Conservation (phyloP, 2,797 vertebrate species). For the Chrosomus eos region DNA sequence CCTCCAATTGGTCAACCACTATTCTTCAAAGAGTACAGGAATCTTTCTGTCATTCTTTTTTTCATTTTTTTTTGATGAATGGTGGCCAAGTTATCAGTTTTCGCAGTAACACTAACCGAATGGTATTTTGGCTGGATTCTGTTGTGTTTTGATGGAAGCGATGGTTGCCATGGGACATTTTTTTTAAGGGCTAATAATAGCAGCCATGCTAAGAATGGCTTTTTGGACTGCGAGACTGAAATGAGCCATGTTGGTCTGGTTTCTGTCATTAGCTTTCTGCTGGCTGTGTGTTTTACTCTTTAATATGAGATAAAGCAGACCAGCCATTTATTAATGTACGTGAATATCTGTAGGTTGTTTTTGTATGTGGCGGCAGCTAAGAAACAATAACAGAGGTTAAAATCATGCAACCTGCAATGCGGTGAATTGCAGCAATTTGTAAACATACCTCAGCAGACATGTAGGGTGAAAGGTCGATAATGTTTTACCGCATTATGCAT, state of each 20-base stretch:
- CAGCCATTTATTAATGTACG: neutral
- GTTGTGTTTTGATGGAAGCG: conserved; percentile 1
- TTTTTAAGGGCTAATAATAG: conserved; percentile 3
- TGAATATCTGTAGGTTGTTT: conserved; percentile 7
- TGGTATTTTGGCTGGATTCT: neutral
- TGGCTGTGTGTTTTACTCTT: neutral
- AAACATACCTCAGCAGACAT: conserved; percentile 17
- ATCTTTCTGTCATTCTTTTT: conserved; percentile 7
- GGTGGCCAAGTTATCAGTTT: neutral
- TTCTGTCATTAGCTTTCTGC: conserved; percentile 6
- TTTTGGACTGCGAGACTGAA: neutral
- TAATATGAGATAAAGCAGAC: neutral
- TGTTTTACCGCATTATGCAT: neutral
- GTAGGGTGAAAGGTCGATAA: neutral
- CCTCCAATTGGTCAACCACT: neutral
- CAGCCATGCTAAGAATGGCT: conserved; percentile 4
- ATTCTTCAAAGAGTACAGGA: neutral
- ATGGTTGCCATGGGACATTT: conserved; percentile 25
- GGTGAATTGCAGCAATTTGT: conserved; percentile 2
- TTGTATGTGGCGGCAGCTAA: neutral
- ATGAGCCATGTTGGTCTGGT: conserved; percentile 13
- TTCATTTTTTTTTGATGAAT: neutral
- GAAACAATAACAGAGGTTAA: neutral
- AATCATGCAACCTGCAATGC: neutral
- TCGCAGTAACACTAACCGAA: neutral